Base-by-base conservation (phyloP, 2,113 vertebrate genomes). In the Eclectus roratus region DNA sequence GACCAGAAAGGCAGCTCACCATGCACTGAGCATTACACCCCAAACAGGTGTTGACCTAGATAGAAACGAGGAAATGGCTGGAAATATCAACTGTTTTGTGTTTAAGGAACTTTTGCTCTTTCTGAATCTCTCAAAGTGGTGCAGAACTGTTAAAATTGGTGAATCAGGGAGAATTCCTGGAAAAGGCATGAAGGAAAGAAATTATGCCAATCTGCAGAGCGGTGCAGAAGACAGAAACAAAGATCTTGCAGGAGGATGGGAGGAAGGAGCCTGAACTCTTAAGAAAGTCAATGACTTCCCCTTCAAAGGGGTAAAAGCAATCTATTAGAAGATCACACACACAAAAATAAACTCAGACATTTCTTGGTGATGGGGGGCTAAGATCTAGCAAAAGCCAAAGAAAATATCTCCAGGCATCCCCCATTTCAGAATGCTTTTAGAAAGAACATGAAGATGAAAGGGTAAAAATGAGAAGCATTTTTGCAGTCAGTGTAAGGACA, bases 41-140 rank as follows among this genome's bases (percentile, higher is more conserved):
- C 86, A 94, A 91, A 63, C 93, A 93, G 80, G 47, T 89, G 84
- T 39, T 92, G 93, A 93, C 91, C 91, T 58, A 86, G 68, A 94
- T 60, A 94, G 65, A 91, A 83, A 35, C 1, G 29, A 92, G 33
- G 39, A 73, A 90, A 80, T 15, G 72, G 55, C 69, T 93, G 72
- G n/a, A 91, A 94, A 83, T 91, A 96, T 43, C 68, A 84, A 91
- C 92, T 83, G 80, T 24, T 94, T 90, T 49, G 85, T 63, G 49
- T 56, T 85, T 52, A 53, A 76, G 82, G 85, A 85, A 88, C 72
- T 88, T 85, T 19, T 61, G 78, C 78, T 91, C 87, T 81, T 94
- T 95, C 61, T 53, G 53, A 65, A 80, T 41, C 39, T 87, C 89
- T 93, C 65, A 23, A 50, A 85, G 65, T 50, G 47, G 37, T n/a